Evolutionary conservation across 2,113 vertebrate species (phyloP).

Genomic region (Crotophaga sulcirostris): DNA sequence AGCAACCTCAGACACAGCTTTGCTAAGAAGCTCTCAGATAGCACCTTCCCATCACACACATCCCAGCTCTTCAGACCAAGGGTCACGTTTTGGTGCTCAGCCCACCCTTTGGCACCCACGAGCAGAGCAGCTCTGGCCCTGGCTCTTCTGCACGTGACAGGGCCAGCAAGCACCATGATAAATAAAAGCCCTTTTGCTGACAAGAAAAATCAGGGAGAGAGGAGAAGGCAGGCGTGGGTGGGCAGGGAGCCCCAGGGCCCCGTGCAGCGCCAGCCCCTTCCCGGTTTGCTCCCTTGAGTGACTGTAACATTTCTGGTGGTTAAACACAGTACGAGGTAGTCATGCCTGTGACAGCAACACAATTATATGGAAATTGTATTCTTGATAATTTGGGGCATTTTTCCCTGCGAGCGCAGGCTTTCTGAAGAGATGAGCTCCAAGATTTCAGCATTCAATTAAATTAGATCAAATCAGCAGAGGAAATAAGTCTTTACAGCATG

Average conservation of each 20-base stretch:
- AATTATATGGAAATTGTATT: background rate
- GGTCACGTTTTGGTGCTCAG: fast-evolving
- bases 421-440: constrained; percentile 3
- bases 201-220: background rate
- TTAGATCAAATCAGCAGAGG: constrained; percentile 47
- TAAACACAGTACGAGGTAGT: background rate
- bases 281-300: background rate
- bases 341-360: background rate
- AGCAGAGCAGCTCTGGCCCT: background rate
- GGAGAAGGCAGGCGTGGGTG: background rate
- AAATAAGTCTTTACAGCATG: constrained; percentile 38
- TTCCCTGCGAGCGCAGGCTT: background rate
- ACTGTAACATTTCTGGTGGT: background rate
- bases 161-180: background rate
- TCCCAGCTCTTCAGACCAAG: too few species aligned
- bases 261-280: background rate
- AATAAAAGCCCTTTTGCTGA: fast-evolving
- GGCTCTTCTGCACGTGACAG: fast-evolving
- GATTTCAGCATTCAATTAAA: constrained; percentile 43
- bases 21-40: background rate
- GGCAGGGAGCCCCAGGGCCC: background rate
- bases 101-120: fast-evolving
- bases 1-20: background rate
- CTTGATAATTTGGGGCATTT: background rate
- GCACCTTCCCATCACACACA: background rate